Conservation (phyloP, 2,113 vertebrate genomes). For the Vimba vimba region DNA sequence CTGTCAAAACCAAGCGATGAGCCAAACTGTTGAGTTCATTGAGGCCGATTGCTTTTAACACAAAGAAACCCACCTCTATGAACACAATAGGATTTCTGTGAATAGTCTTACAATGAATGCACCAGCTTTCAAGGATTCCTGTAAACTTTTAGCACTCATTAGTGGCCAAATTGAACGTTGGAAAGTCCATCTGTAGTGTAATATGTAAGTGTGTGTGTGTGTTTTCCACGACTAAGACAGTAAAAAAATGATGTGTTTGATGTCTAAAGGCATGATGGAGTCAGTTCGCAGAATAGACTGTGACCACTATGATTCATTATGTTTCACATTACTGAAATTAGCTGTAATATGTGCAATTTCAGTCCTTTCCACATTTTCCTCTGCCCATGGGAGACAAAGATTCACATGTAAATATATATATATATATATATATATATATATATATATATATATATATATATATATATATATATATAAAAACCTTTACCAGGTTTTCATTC, state of each 20-base stretch:
- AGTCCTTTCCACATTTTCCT: background rate
- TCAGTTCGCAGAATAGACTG: conserved; percentile 7
- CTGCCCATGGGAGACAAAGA: background rate
- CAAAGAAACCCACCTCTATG: conserved; percentile 19
- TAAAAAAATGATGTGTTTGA: background rate
- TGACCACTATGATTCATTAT: conserved; percentile 13
- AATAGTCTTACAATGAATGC: conserved; percentile 35
- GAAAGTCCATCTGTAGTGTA: conserved; percentile 14
- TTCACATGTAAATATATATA: background rate
- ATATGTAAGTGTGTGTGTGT: background rate
- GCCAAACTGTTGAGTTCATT: conserved; percentile 28
- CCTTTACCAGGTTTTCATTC: too few relatives aligned
- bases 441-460: too few relatives aligned
- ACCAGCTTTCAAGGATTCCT: conserved; percentile 15
- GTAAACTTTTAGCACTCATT: conserved; percentile 18
- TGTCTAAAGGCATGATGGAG: background rate
- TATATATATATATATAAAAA: too few relatives aligned
- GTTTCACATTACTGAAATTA: conserved; percentile 1
- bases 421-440: too few relatives aligned
- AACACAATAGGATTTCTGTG: conserved; percentile 41
- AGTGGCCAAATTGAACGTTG: background rate
- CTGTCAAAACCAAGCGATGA: conserved; percentile 15
- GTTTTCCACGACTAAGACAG: background rate
- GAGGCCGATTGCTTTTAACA: background rate
- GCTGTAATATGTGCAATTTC: conserved; percentile 11